Percentiles rank a stretch among this genome's conserved stretches.
Evolutionary conservation across 2,888 invertebrate genomes (phyloP).

Genomic region (Synanthedon andrenaeformis): DNA sequence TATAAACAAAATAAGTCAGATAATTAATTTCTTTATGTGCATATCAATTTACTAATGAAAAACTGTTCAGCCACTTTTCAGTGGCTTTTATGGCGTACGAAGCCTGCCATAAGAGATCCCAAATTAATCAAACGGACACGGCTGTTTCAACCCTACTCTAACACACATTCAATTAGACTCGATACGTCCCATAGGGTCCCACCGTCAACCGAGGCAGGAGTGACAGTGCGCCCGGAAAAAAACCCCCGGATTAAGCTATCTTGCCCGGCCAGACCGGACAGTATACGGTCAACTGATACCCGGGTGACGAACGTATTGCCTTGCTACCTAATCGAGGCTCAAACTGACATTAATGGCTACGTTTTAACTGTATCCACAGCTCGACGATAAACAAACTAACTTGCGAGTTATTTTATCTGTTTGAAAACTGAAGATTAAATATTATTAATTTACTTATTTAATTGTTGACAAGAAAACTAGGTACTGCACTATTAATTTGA

Average conservation of each 20-base stretch:
- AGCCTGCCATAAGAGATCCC: background rate
- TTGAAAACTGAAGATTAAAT: no score
- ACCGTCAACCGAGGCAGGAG: background rate
- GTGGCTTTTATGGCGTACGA: background rate
- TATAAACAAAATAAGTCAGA: no score
- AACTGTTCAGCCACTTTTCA: no score
- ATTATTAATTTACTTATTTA: no score
- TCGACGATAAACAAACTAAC: no score
- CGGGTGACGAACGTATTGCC: constrained; percentile 1
- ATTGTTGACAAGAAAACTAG: no score
- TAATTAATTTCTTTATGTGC: no score
- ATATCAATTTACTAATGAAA: no score
- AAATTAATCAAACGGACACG: background rate
- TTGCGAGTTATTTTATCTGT: no score
- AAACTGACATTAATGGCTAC: background rate
- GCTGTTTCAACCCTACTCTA: background rate
- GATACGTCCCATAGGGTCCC: background rate
- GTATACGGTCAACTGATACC: background rate
- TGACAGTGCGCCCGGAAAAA: constrained; percentile 2
- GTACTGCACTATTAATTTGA: no score
- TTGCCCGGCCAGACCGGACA: constrained; percentile 4
- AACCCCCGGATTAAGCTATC: constrained; percentile 13
- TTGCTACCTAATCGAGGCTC: background rate
- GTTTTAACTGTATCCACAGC: no score
- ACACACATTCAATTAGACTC: background rate